Conservation (phyloP, 1,140 invertebrate species). For the Macrobrachium nipponense region DNA sequence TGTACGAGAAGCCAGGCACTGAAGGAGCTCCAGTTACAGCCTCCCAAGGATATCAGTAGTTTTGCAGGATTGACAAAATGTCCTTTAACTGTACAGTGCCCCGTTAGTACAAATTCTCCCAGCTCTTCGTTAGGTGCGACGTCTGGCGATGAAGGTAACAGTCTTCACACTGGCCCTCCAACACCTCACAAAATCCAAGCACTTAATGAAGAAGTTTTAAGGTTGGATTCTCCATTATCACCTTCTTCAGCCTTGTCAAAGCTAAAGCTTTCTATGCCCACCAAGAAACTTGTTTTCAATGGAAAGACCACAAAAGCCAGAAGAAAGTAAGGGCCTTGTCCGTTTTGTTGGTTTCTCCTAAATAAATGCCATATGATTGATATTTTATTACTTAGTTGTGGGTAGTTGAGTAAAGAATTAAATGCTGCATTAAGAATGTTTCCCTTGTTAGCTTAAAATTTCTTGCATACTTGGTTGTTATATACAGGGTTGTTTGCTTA, state of each 20-base stretch:
- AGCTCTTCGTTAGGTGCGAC: conserved; percentile 17
- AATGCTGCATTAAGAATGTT: too few relatives aligned
- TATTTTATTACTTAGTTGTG: too few relatives aligned
- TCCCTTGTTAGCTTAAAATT: too few relatives aligned
- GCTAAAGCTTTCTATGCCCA: conserved; percentile 52
- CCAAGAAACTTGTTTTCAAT: conserved; percentile 56
- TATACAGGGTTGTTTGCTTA: too few relatives aligned
- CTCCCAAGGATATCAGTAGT: conserved; percentile 5
- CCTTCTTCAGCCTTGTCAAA: conserved; percentile 51
- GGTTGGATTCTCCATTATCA: conserved; percentile 60
- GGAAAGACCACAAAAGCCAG: conserved; percentile 52
- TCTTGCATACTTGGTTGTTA: too few relatives aligned
- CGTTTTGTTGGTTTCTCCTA: neutral
- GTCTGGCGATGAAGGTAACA: conserved; percentile 44
- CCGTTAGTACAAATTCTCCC: conserved; percentile 12
- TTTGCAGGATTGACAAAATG: neutral
- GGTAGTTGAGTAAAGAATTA: too few relatives aligned
- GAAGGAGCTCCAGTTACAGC: conserved; percentile 45
- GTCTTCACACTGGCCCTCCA: conserved; percentile 59
- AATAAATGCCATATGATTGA: neutral
- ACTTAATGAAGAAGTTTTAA: conserved; percentile 61
- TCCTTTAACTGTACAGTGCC: neutral
- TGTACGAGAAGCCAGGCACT: conserved; percentile 53
- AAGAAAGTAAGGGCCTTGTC: conserved; percentile 41
- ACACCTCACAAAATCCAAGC: conserved; percentile 65